A percentile compares a stretch with the other conserved stretches of the same genome.
These are phyloP conservation scores for Halisarca cf. caerulea DNA, from an alignment of 37 sponge, comb jelly and placozoan genomes.

Conservation along the genomic window DNA sequence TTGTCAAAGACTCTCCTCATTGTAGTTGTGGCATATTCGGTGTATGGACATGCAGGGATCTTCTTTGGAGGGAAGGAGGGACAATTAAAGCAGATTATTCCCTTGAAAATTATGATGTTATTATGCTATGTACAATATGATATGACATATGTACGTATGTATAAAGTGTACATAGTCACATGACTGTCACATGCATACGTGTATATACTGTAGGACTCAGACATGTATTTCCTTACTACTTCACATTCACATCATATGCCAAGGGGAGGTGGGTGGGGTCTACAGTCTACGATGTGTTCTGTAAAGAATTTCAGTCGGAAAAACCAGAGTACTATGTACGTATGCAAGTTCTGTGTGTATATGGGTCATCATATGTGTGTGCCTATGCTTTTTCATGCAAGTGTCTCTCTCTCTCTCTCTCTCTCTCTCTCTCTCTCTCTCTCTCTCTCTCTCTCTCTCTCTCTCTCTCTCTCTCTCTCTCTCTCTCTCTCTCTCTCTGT, in stretches of 20 bases:
- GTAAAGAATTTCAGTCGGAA: conserved; percentile 83
- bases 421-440: not conserved
- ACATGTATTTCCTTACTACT: conserved; percentile 79
- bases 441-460: not conserved
- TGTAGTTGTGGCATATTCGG: too few relatives aligned
- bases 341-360: too few relatives aligned
- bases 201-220: conserved; percentile 68
- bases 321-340: conserved; percentile 84
- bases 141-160: too few relatives aligned
- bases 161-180: too few relatives aligned
- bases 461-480: not conserved
- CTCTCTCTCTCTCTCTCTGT: not conserved
- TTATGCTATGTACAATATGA: too few relatives aligned
- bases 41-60: too few relatives aligned
- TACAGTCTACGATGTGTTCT: conserved; percentile 76
- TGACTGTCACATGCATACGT: too few relatives aligned
- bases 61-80: too few relatives aligned
- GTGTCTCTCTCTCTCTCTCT: not conserved
- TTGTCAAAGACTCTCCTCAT: too few relatives aligned
- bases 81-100: too few relatives aligned
- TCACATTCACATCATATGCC: conserved; percentile 77
- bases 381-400: not conserved
- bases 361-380: not conserved
- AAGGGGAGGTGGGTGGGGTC: conserved; percentile 89
- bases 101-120: too few relatives aligned